Percentiles rank a stretch among this genome's conserved stretches.
Evolutionary conservation across 2,797 vertebrate genomes (phyloP).

Genomic region (Sebastes matsubarae): DNA sequence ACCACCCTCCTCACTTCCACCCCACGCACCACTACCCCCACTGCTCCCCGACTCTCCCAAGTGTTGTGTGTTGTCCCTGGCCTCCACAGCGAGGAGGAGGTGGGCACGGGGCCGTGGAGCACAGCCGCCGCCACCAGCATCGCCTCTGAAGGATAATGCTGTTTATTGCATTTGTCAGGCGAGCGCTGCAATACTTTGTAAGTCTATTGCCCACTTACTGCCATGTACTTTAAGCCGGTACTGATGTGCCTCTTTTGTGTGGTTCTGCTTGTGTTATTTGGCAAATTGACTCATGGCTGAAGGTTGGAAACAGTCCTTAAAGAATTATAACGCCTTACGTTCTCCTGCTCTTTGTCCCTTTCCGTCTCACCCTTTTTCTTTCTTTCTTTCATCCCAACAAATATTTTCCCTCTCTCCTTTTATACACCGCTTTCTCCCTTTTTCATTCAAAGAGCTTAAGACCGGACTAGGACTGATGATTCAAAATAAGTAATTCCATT

Average conservation of each 20-base stretch:
- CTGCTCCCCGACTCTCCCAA: conserved; percentile 42
- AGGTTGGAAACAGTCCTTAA: conserved; percentile 69
- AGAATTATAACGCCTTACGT: conserved; percentile 69
- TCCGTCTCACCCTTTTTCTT: conserved; percentile 4
- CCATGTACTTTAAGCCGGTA: conserved; percentile 77
- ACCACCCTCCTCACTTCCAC: conserved; percentile 19
- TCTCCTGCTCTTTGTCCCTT: conserved; percentile 46
- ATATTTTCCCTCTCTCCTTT: conserved; percentile 15
- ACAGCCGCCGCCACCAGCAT: conserved; percentile 69
- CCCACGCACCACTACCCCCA: conserved; percentile 39
- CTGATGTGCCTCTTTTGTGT: conserved; percentile 77
- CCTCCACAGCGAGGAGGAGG: conserved; percentile 60
- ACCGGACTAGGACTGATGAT: conserved; percentile 74
- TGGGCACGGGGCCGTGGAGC: conserved; percentile 71
- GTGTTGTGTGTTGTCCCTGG: conserved; percentile 53
- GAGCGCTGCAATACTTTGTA: conserved; percentile 81
- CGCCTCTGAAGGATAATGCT: conserved; percentile 82
- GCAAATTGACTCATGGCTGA: conserved; percentile 78
- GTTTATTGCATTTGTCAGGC: conserved; percentile 86
- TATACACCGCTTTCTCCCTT: neutral
- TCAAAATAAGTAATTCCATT: conserved; percentile 82
- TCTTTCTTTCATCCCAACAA: conserved; percentile 11
- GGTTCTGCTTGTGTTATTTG: conserved; percentile 81
- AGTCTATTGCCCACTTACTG: conserved; percentile 84
- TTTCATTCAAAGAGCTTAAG: conserved; percentile 61